A percentile compares a stretch with the other conserved stretches of the same genome.
Evolutionary conservation across 2,888 invertebrate genomes (phyloP).

Genomic region (Bombylius major): DNA sequence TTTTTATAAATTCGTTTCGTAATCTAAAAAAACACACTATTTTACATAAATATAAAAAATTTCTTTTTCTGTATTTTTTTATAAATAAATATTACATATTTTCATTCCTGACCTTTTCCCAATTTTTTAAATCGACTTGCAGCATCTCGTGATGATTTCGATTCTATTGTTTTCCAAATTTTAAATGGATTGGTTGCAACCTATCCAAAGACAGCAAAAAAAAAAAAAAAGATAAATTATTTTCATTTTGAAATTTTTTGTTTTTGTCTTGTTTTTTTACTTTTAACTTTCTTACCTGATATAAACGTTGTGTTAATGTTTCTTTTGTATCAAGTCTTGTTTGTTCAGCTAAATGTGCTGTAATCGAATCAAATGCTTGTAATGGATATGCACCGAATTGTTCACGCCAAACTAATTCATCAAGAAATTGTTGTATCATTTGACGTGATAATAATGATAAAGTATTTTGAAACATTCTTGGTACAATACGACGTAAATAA

Average conservation of each 20-base stretch:
- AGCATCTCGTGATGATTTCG: not conserved
- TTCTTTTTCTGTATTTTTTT: no score
- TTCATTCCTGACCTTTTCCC: no score
- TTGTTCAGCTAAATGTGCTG: slow-evolving; percentile 65
- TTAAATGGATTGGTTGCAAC: slow-evolving; percentile 53
- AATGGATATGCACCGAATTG: slow-evolving; percentile 66
- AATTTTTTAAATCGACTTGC: no score
- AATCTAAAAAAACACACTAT: no score
- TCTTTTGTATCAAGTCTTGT: slow-evolving; percentile 54
- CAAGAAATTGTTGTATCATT: slow-evolving; percentile 82
- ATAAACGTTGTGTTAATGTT: slow-evolving; percentile 48
- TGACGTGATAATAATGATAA: slow-evolving; percentile 66
- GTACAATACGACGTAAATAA: slow-evolving; percentile 70
- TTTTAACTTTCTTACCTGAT: slow-evolving; percentile 40
- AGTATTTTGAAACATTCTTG: slow-evolving; percentile 84
- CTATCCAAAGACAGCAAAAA: slow-evolving; percentile 26
- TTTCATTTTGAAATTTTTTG: not conserved
- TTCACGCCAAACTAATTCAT: slow-evolving; percentile 82
- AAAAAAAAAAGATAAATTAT: not conserved
- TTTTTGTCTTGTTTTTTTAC: not conserved
- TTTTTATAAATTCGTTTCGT: no score
- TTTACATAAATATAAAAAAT: no score
- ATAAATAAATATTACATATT: no score
- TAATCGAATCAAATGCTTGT: slow-evolving; percentile 69
- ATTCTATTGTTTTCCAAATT: slow-evolving; percentile 41